phyloP scores from a whole-genome alignment of 2,797 vertebrate species.

The Eupleurogrammus muticus region DNA sequence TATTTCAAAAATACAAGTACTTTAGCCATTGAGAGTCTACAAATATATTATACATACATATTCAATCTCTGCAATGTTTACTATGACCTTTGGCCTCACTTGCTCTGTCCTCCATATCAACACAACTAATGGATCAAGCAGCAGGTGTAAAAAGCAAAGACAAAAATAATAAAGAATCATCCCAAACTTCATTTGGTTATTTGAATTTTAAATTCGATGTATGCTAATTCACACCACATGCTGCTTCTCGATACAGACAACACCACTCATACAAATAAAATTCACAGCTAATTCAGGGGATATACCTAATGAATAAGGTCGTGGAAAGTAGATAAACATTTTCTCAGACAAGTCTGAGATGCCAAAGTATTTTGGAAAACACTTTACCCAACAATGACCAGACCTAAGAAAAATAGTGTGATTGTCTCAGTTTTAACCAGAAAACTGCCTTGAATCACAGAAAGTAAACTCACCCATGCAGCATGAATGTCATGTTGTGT shows the following conservation, averaged over 20 bases:
- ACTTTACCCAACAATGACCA: too few species aligned
- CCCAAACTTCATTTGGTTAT: conserved; percentile 5
- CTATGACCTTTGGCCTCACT: conserved; percentile 46
- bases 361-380: too few species aligned
- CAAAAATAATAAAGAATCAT: background rate
- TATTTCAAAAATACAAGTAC: background rate
- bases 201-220: background rate
- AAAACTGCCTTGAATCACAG: too few species aligned
- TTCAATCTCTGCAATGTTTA: conserved; percentile 11
- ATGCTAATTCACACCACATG: background rate
- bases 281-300: conserved; percentile 1
- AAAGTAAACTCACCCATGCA: too few species aligned
- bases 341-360: too few species aligned
- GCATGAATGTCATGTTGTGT: too few species aligned
- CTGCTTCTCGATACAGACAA: background rate
- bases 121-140: conserved; percentile 47
- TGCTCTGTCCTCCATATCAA: conserved; percentile 31
- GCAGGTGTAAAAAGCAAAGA: conserved; percentile 44
- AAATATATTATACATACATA: too few species aligned
- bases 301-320: too few species aligned
- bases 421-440: too few species aligned
- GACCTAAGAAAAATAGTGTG: too few species aligned
- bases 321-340: background rate
- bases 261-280: background rate
- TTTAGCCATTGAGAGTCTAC: background rate